Evolutionary conservation across 2,797 vertebrate genomes (phyloP).

Genomic region (Tokudaia tokunoshimensis): DNA sequence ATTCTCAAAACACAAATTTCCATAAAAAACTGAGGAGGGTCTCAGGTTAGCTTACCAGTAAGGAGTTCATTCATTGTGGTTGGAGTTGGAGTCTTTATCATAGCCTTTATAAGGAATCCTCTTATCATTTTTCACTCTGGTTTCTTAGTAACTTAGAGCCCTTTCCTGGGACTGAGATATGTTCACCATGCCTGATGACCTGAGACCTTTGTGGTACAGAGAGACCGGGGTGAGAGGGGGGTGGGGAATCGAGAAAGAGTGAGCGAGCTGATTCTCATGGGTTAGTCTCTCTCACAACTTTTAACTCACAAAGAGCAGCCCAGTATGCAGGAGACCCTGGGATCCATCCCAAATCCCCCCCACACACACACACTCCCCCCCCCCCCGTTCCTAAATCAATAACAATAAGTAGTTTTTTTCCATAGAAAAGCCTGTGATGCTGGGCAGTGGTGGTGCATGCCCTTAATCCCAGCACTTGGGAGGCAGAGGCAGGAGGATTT

Average conservation of each 20-base stretch:
- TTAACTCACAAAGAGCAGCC: background rate
- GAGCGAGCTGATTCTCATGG: background rate
- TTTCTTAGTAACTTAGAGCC: background rate
- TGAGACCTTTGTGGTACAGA: background rate
- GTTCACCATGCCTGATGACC: background rate
- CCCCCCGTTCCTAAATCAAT: background rate
- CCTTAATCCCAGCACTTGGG: too few relatives aligned
- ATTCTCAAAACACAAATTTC: background rate
- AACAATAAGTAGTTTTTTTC: background rate
- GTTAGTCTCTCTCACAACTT: background rate
- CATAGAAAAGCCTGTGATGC: background rate
- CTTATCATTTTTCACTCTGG: background rate
- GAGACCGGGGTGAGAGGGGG: too few relatives aligned
- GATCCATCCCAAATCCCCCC: background rate
- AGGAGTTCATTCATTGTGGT: background rate
- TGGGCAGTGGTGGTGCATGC: too few relatives aligned
- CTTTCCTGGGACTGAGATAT: background rate
- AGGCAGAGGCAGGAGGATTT: too few relatives aligned
- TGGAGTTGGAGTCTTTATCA: background rate
- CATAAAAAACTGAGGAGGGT: background rate
- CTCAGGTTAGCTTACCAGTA: slow-evolving; percentile 2
- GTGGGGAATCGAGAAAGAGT: background rate
- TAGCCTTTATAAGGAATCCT: background rate
- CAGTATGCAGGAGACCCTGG: background rate
- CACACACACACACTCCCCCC: background rate